A percentile compares a stretch with the other conserved stretches of the same genome.
These are phyloP conservation scores for Mayetiola destructor DNA, from an alignment of 2,888 invertebrate species.

Conservation along the genomic window DNA sequence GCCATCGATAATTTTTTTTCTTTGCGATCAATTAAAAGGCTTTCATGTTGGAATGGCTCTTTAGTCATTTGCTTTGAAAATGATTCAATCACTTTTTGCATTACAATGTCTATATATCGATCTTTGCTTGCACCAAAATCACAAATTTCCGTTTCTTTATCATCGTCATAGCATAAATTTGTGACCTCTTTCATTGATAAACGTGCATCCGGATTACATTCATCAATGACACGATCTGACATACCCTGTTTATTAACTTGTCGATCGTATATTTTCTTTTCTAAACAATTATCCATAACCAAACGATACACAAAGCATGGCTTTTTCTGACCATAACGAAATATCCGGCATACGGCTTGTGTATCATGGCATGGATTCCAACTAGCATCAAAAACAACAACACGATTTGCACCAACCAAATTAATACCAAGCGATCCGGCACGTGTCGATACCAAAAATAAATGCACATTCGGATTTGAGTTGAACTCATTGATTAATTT, in stretches of 20 bases:
- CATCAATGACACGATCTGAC: slow-evolving; percentile 96
- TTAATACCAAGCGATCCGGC: slow-evolving; percentile 96
- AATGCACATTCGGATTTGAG: slow-evolving; percentile 64
- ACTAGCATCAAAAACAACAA: slow-evolving; percentile 93
- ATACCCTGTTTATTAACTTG: slow-evolving; percentile 98
- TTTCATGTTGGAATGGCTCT: slow-evolving; percentile 92
- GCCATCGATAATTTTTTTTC: slow-evolving; percentile 87
- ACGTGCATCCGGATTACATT: slow-evolving; percentile 92
- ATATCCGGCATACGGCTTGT: slow-evolving; percentile 93
- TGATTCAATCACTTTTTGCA: slow-evolving; percentile 54
- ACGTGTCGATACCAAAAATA: slow-evolving; percentile 91
- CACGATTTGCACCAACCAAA: slow-evolving; percentile 91
- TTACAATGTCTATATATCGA: slow-evolving; percentile 65
- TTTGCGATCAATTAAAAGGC: slow-evolving; percentile 82
- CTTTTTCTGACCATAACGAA: slow-evolving; percentile 86
- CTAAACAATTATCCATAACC: slow-evolving; percentile 92
- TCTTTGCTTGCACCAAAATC: slow-evolving; percentile 57
- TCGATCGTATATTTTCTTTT: slow-evolving; percentile 94
- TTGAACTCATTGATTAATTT: slow-evolving; percentile 95
- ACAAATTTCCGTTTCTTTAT: slow-evolving; percentile 63
- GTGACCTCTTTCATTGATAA: slow-evolving; percentile 79
- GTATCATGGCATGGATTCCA: slow-evolving; percentile 99
- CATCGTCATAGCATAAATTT: slow-evolving; percentile 79
- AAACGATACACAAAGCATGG: slow-evolving; percentile 91
- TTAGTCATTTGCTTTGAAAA: slow-evolving; percentile 52